Evolutionary conservation across 2,888 invertebrate species (phyloP).

Genomic region (Cheilosia variabilis): DNA sequence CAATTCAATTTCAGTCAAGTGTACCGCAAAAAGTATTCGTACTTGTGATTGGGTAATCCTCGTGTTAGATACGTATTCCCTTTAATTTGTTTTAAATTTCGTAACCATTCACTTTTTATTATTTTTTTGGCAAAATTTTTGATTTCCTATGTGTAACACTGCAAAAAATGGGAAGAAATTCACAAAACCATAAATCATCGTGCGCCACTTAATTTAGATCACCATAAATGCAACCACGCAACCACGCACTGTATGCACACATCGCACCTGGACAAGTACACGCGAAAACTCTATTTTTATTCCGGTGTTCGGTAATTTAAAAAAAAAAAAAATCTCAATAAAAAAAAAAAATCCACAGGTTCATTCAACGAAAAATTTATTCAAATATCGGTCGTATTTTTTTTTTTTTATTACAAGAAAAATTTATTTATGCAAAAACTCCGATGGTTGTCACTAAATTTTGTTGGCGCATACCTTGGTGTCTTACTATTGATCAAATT

Average conservation of each 20-base stretch:
- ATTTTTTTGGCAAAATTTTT: neutral
- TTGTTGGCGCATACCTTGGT: constrained; percentile 60
- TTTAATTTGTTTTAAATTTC: constrained; percentile 9
- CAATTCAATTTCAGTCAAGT: constrained; percentile 52
- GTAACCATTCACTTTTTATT: neutral
- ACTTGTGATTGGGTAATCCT: constrained; percentile 61
- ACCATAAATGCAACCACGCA: constrained; percentile 4
- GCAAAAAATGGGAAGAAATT: constrained; percentile 6
- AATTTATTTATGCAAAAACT: constrained; percentile 53
- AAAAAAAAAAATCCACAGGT: constrained; percentile 47
- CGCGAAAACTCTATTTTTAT: constrained; percentile 2
- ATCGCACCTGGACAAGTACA: constrained; percentile 29
- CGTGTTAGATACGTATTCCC: constrained; percentile 17
- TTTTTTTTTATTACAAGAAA: constrained; percentile 7
- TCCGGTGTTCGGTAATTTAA: neutral
- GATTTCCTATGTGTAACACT: constrained; percentile 5
- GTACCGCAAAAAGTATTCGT: constrained; percentile 48
- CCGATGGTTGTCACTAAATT: constrained; percentile 67
- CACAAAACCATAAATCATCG: constrained; percentile 12
- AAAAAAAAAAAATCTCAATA: neutral
- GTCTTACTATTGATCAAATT: constrained; percentile 72
- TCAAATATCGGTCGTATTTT: constrained; percentile 38
- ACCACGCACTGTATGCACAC: constrained; percentile 12
- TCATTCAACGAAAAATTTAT: constrained; percentile 69
- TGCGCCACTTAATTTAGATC: constrained; percentile 12